Conservation (phyloP, 2,797 vertebrate species). For the Simalia tracyae region DNA sequence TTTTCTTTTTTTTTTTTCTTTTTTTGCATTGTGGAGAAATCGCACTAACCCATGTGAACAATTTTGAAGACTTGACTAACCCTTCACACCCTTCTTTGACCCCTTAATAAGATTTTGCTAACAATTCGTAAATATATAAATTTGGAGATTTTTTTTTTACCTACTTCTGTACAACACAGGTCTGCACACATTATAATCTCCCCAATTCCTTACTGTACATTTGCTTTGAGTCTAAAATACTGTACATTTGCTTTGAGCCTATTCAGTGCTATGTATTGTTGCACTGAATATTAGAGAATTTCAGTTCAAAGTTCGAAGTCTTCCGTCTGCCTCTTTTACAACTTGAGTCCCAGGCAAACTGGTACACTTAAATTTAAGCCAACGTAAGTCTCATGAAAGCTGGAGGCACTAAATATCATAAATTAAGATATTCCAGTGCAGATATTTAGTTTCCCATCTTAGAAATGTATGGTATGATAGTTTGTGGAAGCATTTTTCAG, state of each 20-base stretch:
- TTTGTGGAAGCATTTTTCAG: conserved; percentile 22
- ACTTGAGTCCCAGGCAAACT: background rate
- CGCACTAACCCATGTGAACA: background rate
- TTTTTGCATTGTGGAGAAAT: background rate
- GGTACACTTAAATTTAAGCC: background rate
- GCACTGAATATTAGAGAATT: background rate
- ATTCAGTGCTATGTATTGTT: background rate
- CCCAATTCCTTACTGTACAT: background rate
- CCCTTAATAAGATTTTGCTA: background rate
- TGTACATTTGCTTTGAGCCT: background rate
- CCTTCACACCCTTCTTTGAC: background rate
- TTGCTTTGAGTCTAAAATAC: background rate
- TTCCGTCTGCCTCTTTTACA: background rate
- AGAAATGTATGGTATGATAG: conserved; percentile 7
- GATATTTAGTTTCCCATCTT: conserved; percentile 11
- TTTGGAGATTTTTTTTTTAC: background rate
- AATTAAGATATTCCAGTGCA: background rate
- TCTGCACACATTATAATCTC: background rate
- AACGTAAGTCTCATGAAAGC: background rate
- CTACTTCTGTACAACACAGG: background rate
- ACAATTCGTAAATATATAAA: background rate
- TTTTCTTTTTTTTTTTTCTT: background rate
- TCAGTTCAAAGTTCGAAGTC: conserved; percentile 8
- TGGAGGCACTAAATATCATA: background rate
- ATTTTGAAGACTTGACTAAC: background rate